Conservation (phyloP, 2,888 invertebrate species). For the Eupsilia transversa region DNA sequence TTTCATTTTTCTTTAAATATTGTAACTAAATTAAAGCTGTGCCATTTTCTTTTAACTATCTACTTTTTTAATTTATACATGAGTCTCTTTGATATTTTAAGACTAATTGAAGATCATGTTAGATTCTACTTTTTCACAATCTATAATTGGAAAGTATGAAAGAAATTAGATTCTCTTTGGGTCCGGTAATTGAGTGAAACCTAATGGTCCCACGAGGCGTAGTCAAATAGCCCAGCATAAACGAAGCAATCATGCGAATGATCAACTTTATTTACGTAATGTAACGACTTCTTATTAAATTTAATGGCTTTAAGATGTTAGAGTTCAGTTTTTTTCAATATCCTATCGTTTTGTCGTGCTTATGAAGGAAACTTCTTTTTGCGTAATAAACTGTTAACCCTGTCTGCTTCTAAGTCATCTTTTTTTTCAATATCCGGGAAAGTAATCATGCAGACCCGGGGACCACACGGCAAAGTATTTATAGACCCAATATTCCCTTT, state of each 20-base stretch:
- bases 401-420: slow-evolving; percentile 9
- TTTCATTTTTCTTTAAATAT: not conserved
- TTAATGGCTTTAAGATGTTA: slow-evolving; percentile 18
- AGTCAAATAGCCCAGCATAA: slow-evolving; percentile 58
- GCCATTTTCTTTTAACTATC: not conserved
- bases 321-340: slow-evolving; percentile 9
- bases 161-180: slow-evolving; percentile 61
- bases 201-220: slow-evolving; percentile 61
- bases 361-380: slow-evolving; percentile 1
- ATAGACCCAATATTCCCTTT: slow-evolving; percentile 33
- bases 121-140: no score
- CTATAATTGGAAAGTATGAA: slow-evolving; percentile 43
- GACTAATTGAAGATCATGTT: slow-evolving; percentile 29
- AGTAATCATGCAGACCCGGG: slow-evolving; percentile 10
- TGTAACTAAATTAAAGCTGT: slow-evolving; percentile 5
- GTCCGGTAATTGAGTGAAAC: slow-evolving; percentile 61
- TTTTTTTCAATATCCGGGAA: slow-evolving; percentile 49
- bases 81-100: slow-evolving; percentile 15
- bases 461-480: slow-evolving; percentile 28
- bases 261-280: slow-evolving; percentile 57
- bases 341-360: not conserved
- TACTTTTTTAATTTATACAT: not conserved
- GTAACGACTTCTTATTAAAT: slow-evolving; percentile 33
- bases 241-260: slow-evolving; percentile 54
- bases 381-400: not conserved